phyloP scores from a whole-genome alignment of 1,140 invertebrate species.

The Sinonovacula constricta region DNA sequence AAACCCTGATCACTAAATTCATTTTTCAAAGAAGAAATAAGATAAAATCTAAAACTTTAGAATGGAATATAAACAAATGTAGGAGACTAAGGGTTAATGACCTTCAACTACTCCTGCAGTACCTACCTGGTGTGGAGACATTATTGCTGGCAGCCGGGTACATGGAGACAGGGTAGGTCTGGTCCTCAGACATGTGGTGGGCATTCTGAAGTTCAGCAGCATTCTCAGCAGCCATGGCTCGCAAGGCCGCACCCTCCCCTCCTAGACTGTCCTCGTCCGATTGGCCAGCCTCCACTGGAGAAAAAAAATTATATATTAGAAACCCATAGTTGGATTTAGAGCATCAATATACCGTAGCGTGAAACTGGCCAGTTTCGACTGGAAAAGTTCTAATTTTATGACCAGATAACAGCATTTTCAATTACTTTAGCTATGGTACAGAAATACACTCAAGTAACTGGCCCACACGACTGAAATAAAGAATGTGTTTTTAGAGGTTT shows the following conservation, averaged over 20 bases:
- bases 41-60: no score
- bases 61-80: no score
- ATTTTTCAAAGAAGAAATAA: no score
- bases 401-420: no score
- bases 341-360: conserved; percentile 23
- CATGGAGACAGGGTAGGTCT: conserved; percentile 39
- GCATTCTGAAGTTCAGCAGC: conserved; percentile 16
- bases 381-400: no score
- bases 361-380: conserved; percentile 38
- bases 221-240: conserved; percentile 13
- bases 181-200: conserved; percentile 4
- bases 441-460: no score
- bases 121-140: neutral
- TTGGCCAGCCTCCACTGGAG: conserved; percentile 40
- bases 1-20: no score
- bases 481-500: no score
- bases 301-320: conserved; percentile 1
- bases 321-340: neutral
- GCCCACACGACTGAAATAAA: no score
- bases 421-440: no score
- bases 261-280: conserved; percentile 46
- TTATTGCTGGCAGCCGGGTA: conserved; percentile 30
- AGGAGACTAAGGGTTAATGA: no score
- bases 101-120: no score
- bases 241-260: conserved; percentile 18